phyloP scores from a whole-genome alignment of 2,113 vertebrate genomes.

The Spilogale gracilis region DNA sequence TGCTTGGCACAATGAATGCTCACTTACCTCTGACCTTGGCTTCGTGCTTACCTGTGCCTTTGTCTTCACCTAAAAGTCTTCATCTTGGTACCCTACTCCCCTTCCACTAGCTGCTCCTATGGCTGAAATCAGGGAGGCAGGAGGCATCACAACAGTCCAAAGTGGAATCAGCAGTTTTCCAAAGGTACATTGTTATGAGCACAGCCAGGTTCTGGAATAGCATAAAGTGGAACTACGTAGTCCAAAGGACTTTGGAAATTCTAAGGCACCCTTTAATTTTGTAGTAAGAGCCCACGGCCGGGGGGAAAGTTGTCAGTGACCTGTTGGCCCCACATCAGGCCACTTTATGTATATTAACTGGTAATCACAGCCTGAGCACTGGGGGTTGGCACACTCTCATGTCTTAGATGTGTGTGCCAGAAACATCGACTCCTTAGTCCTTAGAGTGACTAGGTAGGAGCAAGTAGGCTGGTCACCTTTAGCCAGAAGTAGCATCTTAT shows the following conservation, averaged over 20 bases:
- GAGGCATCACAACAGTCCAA: background rate
- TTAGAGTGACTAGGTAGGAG: background rate
- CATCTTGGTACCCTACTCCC: background rate
- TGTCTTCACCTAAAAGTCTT: background rate
- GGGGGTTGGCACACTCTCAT: background rate
- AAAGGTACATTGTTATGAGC: background rate
- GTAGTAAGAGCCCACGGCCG: background rate
- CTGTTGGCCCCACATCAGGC: background rate
- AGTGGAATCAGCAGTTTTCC: background rate
- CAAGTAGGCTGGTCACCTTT: background rate
- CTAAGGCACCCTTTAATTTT: background rate
- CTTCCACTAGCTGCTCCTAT: background rate
- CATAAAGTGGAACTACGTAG: background rate
- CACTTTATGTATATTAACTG: background rate
- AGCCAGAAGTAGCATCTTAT: background rate
- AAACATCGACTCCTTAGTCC: background rate
- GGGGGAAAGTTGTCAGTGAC: background rate
- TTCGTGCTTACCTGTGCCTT: background rate
- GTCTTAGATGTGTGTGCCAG: fast-evolving
- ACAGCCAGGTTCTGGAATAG: background rate
- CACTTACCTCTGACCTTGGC: background rate
- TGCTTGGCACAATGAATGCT: background rate
- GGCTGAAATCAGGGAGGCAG: background rate
- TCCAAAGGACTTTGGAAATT: background rate
- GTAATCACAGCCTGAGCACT: background rate